These are phyloP conservation scores for Drosophila sproati DNA, from an alignment of 1,140 invertebrate species.

Conservation along the genomic window DNA sequence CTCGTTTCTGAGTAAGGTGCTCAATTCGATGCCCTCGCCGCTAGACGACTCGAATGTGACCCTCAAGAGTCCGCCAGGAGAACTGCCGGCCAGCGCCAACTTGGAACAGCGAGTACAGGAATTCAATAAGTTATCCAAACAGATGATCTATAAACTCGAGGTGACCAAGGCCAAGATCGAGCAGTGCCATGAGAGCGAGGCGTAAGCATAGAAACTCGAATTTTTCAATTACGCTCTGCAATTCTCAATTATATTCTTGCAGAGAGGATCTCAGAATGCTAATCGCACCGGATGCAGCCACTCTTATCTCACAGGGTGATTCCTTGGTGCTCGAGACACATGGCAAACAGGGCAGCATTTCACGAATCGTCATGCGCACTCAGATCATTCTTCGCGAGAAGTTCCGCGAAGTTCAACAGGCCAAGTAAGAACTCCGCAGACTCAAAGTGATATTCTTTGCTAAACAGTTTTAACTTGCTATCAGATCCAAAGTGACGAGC, in stretches of 20 bases:
- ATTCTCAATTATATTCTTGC: not conserved
- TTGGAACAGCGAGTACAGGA: constrained; percentile 81
- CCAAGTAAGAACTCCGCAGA: constrained; percentile 59
- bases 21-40: constrained; percentile 63
- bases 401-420: constrained; percentile 81
- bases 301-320: constrained; percentile 91
- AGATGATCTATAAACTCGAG: constrained; percentile 89
- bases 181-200: constrained; percentile 87
- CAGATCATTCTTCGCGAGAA: constrained; percentile 81
- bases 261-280: constrained; percentile 77
- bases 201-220: constrained; percentile 82
- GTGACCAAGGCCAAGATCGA: constrained; percentile 89
- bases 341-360: constrained; percentile 78
- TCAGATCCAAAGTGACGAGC: constrained; percentile 63
- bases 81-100: constrained; percentile 8
- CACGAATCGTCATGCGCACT: constrained; percentile 74
- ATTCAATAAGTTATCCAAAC: constrained; percentile 87
- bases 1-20: constrained; percentile 69
- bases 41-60: constrained; percentile 75
- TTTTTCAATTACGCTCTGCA: not conserved
- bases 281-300: constrained; percentile 91
- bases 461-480: not conserved
- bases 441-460: no score
- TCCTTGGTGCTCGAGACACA: constrained; percentile 89
- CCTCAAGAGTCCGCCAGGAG: constrained; percentile 67